Evolutionary conservation across 2,888 invertebrate species (phyloP).

Genomic region (Byasa hedistus): DNA sequence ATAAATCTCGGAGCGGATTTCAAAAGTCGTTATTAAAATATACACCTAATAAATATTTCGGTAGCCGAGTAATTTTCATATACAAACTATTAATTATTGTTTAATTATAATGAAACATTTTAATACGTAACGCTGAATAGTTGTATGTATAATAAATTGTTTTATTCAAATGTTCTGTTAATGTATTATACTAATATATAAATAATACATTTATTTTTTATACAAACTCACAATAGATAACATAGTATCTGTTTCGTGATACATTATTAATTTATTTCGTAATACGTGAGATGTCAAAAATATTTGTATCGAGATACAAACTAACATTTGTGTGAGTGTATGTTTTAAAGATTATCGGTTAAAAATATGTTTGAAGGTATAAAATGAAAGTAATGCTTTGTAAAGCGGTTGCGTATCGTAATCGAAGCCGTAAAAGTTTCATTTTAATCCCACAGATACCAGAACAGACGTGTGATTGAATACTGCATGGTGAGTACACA

Average conservation of each 20-base stretch:
- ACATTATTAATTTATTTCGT: neutral
- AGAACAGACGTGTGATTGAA: slow-evolving; percentile 73
- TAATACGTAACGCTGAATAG: neutral
- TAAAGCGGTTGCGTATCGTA: slow-evolving; percentile 48
- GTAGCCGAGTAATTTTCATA: slow-evolving; percentile 33
- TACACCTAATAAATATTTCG: slow-evolving; percentile 41
- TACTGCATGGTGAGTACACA: slow-evolving; percentile 60
- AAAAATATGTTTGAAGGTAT: slow-evolving; percentile 12
- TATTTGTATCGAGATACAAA: neutral
- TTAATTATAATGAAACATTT: slow-evolving; percentile 26
- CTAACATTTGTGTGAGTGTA: neutral
- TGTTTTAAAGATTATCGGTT: slow-evolving; percentile 1
- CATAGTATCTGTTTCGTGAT: neutral
- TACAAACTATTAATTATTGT: slow-evolving; percentile 34
- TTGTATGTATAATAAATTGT: neutral
- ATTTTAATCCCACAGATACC: slow-evolving; percentile 74
- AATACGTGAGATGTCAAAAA: neutral
- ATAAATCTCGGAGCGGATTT: slow-evolving; percentile 39
- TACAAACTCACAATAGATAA: neutral
- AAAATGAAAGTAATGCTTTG: slow-evolving; percentile 22
- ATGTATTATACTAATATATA: neutral
- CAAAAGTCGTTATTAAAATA: slow-evolving; percentile 40
- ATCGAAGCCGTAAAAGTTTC: slow-evolving; percentile 73
- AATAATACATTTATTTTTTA: neutral
- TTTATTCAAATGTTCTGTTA: neutral